Conservation (phyloP, 2,113 vertebrate species). For the Phaethornis superciliosus region DNA sequence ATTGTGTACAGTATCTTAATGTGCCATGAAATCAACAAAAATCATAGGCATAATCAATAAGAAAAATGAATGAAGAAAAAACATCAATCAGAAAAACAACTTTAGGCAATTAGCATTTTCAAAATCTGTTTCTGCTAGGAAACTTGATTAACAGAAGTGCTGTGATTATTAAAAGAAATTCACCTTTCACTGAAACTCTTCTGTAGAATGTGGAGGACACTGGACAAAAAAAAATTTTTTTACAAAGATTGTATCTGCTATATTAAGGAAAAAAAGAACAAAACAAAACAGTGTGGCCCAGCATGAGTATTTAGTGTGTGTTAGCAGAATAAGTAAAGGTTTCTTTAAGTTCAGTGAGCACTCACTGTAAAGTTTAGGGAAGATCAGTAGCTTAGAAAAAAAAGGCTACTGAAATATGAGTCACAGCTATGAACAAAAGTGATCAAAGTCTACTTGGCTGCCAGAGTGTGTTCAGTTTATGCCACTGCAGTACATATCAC, state of each 20-base stretch:
- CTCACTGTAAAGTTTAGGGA: conserved; percentile 25
- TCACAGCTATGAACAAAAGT: conserved; percentile 20
- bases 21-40: neutral
- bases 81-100: neutral
- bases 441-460: conserved; percentile 34
- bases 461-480: neutral
- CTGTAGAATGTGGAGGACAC: neutral
- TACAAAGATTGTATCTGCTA: neutral
- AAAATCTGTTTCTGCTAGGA: neutral
- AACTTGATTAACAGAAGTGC: neutral
- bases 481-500: neutral
- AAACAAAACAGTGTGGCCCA: neutral
- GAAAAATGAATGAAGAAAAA: neutral
- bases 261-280: neutral
- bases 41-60: neutral
- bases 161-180: neutral
- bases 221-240: neutral
- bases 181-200: neutral
- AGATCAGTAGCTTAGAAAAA: conserved; percentile 14
- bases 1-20: neutral
- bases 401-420: neutral
- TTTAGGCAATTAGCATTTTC: neutral
- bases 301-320: neutral
- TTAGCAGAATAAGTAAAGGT: neutral
- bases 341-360: conserved; percentile 12